Evolutionary conservation across 2,797 vertebrate genomes (phyloP).

Genomic region (Coccyzus lansbergi): DNA sequence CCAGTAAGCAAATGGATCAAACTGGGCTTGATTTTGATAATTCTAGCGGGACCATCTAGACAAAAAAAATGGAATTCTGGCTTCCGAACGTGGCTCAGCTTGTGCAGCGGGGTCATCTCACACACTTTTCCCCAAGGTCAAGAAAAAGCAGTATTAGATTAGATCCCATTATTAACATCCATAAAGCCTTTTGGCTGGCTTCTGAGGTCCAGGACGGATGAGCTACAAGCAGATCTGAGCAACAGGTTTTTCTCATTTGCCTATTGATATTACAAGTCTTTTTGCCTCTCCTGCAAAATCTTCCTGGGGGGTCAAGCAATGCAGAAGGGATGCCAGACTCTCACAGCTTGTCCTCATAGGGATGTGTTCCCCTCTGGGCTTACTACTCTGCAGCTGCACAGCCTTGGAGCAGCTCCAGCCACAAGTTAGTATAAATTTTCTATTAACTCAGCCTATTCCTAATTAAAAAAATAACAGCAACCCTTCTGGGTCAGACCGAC

Average conservation of each 20-base stretch:
- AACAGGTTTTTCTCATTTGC: not conserved
- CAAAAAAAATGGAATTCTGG: not conserved
- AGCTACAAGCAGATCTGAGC: not conserved
- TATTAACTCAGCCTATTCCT: not conserved
- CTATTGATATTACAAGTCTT: not conserved
- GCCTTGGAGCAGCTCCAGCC: not conserved
- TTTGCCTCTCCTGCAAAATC: not conserved
- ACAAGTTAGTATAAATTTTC: not conserved
- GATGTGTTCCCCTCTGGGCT: not conserved
- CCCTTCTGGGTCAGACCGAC: not conserved
- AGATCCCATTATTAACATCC: not conserved
- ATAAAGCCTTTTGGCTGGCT: not conserved
- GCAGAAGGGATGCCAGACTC: not conserved
- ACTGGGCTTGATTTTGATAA: not conserved
- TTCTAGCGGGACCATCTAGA: not conserved
- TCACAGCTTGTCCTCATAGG: rapidly evolving
- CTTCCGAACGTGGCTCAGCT: not conserved
- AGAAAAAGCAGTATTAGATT: not conserved
- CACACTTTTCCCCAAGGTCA: not conserved
- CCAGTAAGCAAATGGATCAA: not conserved
- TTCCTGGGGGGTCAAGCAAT: not conserved
- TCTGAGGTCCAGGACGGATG: not conserved
- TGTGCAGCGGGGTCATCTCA: not conserved
- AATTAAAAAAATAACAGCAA: not conserved
- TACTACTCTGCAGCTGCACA: not conserved